Percentiles rank a stretch among this genome's conserved stretches.
Conservation (phyloP, 2,113 vertebrate genomes). For the Mesembrinibis cayennensis region DNA sequence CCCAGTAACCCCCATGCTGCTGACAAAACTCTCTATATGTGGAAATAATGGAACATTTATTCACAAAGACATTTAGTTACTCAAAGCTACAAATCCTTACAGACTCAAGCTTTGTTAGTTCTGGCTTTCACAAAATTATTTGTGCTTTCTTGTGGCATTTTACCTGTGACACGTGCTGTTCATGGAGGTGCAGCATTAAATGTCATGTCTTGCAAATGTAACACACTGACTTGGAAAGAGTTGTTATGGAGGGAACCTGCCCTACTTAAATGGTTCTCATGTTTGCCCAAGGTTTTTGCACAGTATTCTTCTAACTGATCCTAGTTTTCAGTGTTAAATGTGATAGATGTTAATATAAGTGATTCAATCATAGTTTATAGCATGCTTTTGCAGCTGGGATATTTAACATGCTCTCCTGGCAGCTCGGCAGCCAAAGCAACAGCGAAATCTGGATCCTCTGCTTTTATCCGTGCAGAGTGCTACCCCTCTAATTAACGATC, state of each 20-base stretch:
- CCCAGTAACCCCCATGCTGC: neutral
- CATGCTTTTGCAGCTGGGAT: neutral
- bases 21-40: neutral
- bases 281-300: constrained; percentile 4
- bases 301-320: neutral
- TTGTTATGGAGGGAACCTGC: neutral
- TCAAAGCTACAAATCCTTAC: neutral
- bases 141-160: constrained; percentile 30
- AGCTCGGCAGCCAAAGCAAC: neutral
- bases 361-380: neutral
- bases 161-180: neutral
- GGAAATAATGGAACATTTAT: neutral
- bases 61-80: neutral
- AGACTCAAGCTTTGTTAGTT: constrained; percentile 1
- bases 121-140: neutral
- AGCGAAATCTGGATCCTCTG: neutral
- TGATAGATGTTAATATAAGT: neutral
- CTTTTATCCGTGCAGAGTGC: neutral
- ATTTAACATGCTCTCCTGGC: neutral
- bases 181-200: constrained; percentile 5
- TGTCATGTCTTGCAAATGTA: neutral
- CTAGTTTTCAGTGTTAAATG: neutral
- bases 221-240: neutral
- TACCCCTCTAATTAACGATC: neutral
- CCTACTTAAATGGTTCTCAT: neutral